Conservation (phyloP, 2,113 vertebrate genomes). For the Melanerpes aurifrons region DNA sequence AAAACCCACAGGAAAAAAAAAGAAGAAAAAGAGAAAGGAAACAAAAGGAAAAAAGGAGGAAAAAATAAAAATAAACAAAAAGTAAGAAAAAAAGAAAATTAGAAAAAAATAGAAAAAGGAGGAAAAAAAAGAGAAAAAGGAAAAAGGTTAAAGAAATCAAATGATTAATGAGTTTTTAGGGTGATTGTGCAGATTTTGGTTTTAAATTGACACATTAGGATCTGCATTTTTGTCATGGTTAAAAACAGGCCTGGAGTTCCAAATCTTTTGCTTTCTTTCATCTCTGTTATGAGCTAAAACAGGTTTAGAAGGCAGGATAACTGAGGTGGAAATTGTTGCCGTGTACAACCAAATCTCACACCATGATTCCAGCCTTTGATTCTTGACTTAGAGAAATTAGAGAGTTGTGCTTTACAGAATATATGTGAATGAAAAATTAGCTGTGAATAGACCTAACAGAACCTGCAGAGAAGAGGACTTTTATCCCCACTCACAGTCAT, state of each 20-base stretch:
- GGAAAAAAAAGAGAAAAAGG: background rate
- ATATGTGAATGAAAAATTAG: conserved; percentile 35
- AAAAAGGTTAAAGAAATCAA: conserved; percentile 64
- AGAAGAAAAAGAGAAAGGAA: background rate
- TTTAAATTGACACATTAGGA: conserved; percentile 65
- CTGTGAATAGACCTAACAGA: conserved; percentile 26
- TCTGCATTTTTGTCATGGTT: conserved; percentile 58
- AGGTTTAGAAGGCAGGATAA: conserved; percentile 39
- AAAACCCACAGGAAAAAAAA: accelerated
- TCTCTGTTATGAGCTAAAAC: conserved; percentile 43
- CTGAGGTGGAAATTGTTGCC: background rate
- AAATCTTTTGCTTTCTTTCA: conserved; percentile 57
- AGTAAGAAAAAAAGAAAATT: background rate
- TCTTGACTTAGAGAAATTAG: conserved; percentile 40
- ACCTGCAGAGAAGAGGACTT: conserved; percentile 35
- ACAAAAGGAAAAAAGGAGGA: background rate
- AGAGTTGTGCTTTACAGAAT: conserved; percentile 41
- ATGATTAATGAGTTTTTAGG: conserved; percentile 64
- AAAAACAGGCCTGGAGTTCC: conserved; percentile 48
- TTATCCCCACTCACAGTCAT: background rate
- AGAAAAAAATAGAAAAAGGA: background rate
- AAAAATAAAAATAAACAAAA: no score
- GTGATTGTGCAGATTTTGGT: conserved; percentile 63
- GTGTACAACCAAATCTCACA: conserved; percentile 23
- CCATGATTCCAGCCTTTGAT: conserved; percentile 1